Evolutionary conservation across 2,888 invertebrate species (phyloP).

Genomic region (Zhuqinia jingwanae): DNA sequence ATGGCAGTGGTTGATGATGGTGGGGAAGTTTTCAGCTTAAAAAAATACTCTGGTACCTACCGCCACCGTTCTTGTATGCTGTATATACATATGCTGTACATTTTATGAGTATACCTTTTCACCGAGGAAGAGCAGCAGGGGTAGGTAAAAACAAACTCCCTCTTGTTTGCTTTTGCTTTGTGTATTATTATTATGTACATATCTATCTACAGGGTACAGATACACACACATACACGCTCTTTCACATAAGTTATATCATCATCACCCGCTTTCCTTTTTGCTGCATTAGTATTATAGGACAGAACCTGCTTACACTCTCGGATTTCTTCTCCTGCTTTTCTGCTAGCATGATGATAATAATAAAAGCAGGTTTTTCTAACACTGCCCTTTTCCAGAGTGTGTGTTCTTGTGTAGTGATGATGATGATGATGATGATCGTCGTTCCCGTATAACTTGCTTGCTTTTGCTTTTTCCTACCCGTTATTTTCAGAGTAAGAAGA

Average conservation of each 20-base stretch:
- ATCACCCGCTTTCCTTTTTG: conserved; percentile 13
- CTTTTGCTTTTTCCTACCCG: conserved; percentile 40
- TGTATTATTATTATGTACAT: too few species aligned
- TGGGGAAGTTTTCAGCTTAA: background rate
- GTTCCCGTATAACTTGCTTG: too few species aligned
- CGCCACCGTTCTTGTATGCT: background rate
- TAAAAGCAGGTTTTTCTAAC: background rate
- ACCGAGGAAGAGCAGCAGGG: too few species aligned
- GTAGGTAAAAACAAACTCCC: conserved; percentile 44
- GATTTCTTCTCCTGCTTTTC: too few species aligned
- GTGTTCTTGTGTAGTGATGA: background rate
- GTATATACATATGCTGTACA: background rate
- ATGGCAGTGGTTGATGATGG: background rate
- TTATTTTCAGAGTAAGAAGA: conserved; percentile 28
- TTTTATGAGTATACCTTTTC: conserved; percentile 39
- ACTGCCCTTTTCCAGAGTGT: conserved; percentile 17
- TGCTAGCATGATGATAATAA: background rate
- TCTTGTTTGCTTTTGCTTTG: conserved; percentile 61
- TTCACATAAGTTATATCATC: conserved; percentile 2
- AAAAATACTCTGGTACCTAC: background rate
- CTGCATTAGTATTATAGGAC: background rate
- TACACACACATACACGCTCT: background rate
- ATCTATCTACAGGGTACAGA: too few species aligned
- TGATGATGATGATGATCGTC: too few species aligned
- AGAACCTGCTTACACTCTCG: conserved; percentile 36